phyloP scores from a whole-genome alignment of 1,140 invertebrate genomes.

The Antheraea mylitta region DNA sequence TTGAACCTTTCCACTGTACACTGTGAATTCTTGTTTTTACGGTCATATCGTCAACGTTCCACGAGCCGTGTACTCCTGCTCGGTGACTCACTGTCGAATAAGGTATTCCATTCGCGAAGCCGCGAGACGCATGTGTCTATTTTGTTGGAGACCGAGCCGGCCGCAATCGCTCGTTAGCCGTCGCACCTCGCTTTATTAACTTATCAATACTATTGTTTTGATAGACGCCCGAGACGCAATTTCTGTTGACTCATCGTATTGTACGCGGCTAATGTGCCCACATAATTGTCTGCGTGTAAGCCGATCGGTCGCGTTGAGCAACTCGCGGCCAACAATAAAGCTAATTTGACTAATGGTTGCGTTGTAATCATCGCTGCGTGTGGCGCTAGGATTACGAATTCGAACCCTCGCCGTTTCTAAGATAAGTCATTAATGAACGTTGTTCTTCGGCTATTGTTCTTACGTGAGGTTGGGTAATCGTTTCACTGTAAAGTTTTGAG shows the following conservation, averaged over 20 bases:
- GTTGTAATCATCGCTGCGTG: slow-evolving; percentile 75
- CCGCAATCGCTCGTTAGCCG: slow-evolving; percentile 28
- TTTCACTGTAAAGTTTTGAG: background rate
- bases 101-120: slow-evolving; percentile 51
- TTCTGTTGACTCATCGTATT: slow-evolving; percentile 74
- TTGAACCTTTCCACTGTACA: background rate
- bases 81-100: slow-evolving; percentile 53
- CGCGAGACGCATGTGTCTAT: slow-evolving; percentile 25
- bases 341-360: slow-evolving; percentile 78
- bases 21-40: background rate
- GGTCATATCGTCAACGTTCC: slow-evolving; percentile 25
- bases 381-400: slow-evolving; percentile 71
- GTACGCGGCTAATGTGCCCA: slow-evolving; percentile 53
- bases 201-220: slow-evolving; percentile 78
- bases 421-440: slow-evolving; percentile 56
- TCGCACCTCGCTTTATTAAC: slow-evolving; percentile 71
- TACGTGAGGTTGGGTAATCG: background rate
- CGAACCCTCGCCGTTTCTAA: slow-evolving; percentile 39
- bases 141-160: slow-evolving; percentile 14
- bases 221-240: slow-evolving; percentile 67
- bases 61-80: slow-evolving; percentile 13
- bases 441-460: slow-evolving; percentile 62
- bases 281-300: slow-evolving; percentile 71
- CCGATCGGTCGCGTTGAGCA: slow-evolving; percentile 62
- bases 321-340: slow-evolving; percentile 69